Conservation (phyloP, 2,888 invertebrate genomes). For the Byasa hedistus region DNA sequence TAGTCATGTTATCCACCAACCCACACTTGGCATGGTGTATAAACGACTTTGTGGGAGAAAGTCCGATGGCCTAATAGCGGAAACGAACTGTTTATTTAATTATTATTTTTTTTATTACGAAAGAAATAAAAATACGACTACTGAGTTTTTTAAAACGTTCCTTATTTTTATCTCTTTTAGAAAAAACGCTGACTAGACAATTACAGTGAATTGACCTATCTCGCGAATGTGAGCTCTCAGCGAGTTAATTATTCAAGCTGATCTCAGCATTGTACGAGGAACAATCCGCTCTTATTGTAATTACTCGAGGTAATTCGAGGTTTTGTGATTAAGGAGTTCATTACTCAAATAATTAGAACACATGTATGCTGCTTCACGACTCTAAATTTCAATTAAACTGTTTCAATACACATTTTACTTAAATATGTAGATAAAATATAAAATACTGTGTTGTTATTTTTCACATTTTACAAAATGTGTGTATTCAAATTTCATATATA, state of each 20-base stretch:
- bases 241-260: slow-evolving; percentile 21
- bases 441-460: no score
- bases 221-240: slow-evolving; percentile 9
- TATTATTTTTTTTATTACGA: no score
- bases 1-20: no score
- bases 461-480: no score
- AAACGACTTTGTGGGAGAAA: no score
- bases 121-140: no score
- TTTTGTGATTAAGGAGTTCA: background rate
- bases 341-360: background rate
- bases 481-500: background rate
- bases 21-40: no score
- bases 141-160: no score
- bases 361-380: background rate
- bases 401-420: no score
- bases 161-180: background rate
- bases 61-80: no score
- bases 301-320: slow-evolving; percentile 2
- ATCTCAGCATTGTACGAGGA: slow-evolving; percentile 8
- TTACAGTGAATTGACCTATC: slow-evolving; percentile 25
- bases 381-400: background rate
- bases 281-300: slow-evolving; percentile 6
- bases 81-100: no score
- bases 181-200: slow-evolving; percentile 1
- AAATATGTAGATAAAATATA: no score